Percentiles rank a stretch among this genome's conserved stretches.
These are phyloP conservation scores for Etia nguti DNA, from an alignment of 2,113 vertebrate genomes.

Conservation along the genomic window DNA sequence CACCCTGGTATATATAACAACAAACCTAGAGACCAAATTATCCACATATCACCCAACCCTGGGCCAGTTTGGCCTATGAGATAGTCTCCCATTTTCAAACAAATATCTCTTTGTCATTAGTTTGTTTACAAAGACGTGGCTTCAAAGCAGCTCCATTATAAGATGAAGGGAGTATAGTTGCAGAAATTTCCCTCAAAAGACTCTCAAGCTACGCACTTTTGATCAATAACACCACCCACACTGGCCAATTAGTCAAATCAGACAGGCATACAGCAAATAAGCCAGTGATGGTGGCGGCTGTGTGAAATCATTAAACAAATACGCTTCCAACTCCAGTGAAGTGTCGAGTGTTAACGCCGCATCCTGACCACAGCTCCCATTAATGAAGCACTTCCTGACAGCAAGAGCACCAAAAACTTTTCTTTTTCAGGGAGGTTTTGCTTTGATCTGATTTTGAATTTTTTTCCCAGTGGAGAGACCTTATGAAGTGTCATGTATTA, in stretches of 20 bases:
- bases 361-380: neutral
- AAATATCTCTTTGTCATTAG: neutral
- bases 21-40: neutral
- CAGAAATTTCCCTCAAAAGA: neutral
- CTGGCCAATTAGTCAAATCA: neutral
- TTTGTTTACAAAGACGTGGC: neutral
- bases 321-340: neutral
- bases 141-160: neutral
- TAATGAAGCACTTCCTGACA: neutral
- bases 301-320: neutral
- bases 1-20: neutral
- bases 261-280: neutral
- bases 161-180: neutral
- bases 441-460: neutral
- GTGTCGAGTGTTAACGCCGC: neutral
- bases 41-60: neutral
- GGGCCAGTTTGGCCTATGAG: neutral
- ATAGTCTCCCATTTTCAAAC: neutral
- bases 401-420: accelerated
- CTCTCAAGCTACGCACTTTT: neutral
- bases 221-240: neutral
- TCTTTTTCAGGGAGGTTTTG: neutral
- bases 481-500: accelerated
- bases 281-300: neutral
- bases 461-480: neutral